Base-by-base conservation (phyloP, 2,888 invertebrate genomes). In the Andrena fulva region DNA sequence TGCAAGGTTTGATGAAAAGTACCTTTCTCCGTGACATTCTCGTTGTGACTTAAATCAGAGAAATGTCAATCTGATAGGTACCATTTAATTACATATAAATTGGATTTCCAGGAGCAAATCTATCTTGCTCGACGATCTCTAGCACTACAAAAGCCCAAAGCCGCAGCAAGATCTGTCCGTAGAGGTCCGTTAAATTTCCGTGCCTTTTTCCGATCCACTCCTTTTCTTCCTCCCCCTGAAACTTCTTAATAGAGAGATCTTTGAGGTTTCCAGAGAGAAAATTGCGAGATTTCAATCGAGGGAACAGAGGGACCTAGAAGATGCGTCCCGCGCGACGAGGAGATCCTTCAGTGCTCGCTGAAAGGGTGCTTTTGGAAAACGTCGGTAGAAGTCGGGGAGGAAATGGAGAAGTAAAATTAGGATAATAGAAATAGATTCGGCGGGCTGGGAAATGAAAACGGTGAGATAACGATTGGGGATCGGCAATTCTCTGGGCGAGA, bases 401-500 rank as follows among this genome's bases (percentile, higher is more conserved):
- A 42, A 10, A 10, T 6, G 24, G 10, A 1, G 63, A 33, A 60
- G 70, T 78, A 42, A 80, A 70, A 60, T 78, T 70, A 80, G 69
- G 50, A 80, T 78, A 60, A 78, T 78, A 60, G 70, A 80, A 80
- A 80, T 80, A 78, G 70, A 78, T 66, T 80, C 56, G 27, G 29
- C 4, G 79, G 20, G 63, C 10, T 4, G 64, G 42, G 60, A 27
- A 80, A 52, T 42, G 63, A 78, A 70, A 63, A 20, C 50, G 52
- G 8, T 0, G 12, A 60, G 31, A 31, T 78, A 70, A 80, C 42
- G 66, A 74, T 62, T 12, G 24, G n/a, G 79, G 35, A 70, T 66
- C 66, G 64, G 31, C 79, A 20, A 66, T 78, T 52, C 27, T 62
- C 16, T 16, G 29, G 8, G 35, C 20, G 50, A 52, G 35, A 73